A percentile compares a stretch with the other conserved stretches of the same genome.
phyloP scores from a whole-genome alignment of 2,888 invertebrate genomes.

The Dasysyrphus tricinctus region DNA sequence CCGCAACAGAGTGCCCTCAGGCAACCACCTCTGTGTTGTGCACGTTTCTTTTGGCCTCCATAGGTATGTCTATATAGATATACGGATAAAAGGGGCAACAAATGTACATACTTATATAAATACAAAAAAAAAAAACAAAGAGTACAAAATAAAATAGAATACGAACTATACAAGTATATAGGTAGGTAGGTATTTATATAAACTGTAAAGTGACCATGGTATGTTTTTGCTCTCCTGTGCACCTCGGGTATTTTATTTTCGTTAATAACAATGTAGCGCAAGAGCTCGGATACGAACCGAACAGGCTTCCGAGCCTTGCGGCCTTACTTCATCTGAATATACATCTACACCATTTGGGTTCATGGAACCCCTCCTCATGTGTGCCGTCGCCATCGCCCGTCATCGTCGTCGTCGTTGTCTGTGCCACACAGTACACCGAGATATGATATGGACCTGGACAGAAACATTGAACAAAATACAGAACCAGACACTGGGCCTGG shows the following conservation, averaged over 20 bases:
- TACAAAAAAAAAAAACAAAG: constrained; percentile 15
- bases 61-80: constrained; percentile 5
- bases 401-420: constrained; percentile 1
- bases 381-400: constrained; percentile 15
- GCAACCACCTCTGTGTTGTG: constrained; percentile 59
- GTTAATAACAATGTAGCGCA: constrained; percentile 75
- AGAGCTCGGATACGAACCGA: constrained; percentile 69
- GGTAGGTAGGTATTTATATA: constrained; percentile 53
- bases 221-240: constrained; percentile 65
- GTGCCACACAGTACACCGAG: not conserved
- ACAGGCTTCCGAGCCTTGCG: constrained; percentile 71
- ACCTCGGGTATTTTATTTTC: constrained; percentile 75
- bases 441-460: constrained; percentile 39
- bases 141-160: constrained; percentile 30
- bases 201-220: constrained; percentile 70
- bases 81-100: constrained; percentile 22
- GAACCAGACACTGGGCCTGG: constrained; percentile 3
- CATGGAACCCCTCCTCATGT: constrained; percentile 65
- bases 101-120: not conserved
- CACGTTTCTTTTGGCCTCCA: constrained; percentile 66
- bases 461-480: constrained; percentile 17
- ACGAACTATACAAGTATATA: constrained; percentile 24
- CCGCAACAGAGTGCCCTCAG: constrained; percentile 69
- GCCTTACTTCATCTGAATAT: constrained; percentile 72
- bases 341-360: constrained; percentile 65